Evolutionary conservation across 1,140 invertebrate genomes (phyloP).

Genomic region (Tyrophagus putrescentiae): DNA sequence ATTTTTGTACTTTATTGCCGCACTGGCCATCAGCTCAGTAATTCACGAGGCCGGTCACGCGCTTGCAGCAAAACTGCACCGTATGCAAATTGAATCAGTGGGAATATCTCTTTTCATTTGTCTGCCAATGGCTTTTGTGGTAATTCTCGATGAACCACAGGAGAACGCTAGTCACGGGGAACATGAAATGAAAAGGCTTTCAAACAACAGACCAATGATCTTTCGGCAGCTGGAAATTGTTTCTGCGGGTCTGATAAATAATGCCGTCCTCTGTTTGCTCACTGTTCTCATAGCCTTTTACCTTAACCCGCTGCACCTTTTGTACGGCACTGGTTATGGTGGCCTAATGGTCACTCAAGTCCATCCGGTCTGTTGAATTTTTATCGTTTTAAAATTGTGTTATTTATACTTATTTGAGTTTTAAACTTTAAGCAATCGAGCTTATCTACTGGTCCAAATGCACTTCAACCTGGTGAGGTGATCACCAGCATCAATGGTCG

Average conservation of each 20-base stretch:
- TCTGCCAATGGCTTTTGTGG: neutral
- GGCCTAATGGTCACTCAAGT: neutral
- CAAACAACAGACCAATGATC: no score
- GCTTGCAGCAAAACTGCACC: neutral
- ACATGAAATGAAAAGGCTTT: no score
- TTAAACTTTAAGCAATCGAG: neutral
- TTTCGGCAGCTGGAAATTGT: constrained; percentile 2
- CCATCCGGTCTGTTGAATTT: neutral
- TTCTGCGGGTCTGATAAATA: neutral
- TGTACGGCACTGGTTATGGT: neutral
- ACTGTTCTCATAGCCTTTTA: neutral
- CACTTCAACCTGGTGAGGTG: neutral
- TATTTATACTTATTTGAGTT: neutral
- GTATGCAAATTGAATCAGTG: neutral
- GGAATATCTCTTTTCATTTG: neutral
- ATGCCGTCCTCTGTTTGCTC: neutral
- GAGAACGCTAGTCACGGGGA: neutral
- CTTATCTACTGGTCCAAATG: neutral
- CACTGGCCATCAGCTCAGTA: neutral
- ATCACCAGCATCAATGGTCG: neutral
- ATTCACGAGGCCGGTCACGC: constrained; percentile 3
- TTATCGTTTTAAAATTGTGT: no score
- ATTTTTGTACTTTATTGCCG: neutral
- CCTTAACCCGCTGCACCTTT: neutral
- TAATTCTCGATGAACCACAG: neutral